These are phyloP conservation scores for Antedon bifida DNA, from an alignment of 35 echinoderm and acorn worm species.

Conservation along the genomic window DNA sequence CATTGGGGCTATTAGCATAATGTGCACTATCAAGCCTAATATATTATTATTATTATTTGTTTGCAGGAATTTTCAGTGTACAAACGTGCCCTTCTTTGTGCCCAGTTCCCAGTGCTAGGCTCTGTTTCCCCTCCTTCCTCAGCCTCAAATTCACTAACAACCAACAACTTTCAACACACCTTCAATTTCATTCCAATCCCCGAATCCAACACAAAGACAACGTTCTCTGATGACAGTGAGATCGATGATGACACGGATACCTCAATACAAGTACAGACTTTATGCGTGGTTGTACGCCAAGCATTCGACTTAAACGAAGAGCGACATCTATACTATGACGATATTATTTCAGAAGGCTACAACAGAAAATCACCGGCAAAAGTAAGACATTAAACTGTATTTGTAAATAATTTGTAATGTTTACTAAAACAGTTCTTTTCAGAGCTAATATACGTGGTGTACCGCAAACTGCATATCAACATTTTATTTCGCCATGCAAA, in stretches of 20 bases:
- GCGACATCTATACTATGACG: conserved; percentile 52
- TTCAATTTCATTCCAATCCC: conserved; percentile 10
- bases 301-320: conserved; percentile 70
- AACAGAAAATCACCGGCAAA: conserved; percentile 70
- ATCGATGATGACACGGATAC: conserved; percentile 44
- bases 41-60: neutral
- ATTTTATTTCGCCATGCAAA: no score
- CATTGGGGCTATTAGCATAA: no score
- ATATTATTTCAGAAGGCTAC: conserved; percentile 43
- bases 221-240: conserved; percentile 24
- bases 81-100: conserved; percentile 74
- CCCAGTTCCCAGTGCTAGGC: conserved; percentile 80
- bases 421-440: no score
- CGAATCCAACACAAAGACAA: conserved; percentile 6
- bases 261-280: conserved; percentile 67
- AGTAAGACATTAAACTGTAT: conserved; percentile 16
- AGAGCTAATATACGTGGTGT: no score
- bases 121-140: conserved; percentile 5
- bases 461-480: no score
- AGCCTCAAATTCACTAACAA: neutral
- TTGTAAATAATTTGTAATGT: no score
- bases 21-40: no score
- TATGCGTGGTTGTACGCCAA: conserved; percentile 56
- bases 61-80: conserved; percentile 74
- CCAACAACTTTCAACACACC: conserved; percentile 9